Evolutionary conservation across 1,140 invertebrate genomes (phyloP).

Genomic region (Leptonema lineaticorne): DNA sequence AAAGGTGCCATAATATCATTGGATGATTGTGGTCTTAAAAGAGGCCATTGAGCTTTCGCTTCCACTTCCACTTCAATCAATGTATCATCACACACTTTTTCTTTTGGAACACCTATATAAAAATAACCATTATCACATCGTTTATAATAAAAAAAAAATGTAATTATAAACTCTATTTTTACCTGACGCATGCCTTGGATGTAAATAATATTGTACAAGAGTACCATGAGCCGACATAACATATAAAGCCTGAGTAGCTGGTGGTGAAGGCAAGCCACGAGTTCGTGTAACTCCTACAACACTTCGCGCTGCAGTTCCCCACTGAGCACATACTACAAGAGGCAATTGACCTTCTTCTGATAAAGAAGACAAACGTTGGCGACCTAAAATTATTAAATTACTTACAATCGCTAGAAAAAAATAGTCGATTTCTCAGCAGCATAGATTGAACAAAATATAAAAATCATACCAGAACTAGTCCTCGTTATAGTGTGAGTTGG

Average conservation of each 20-base stretch:
- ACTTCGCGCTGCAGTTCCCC: conserved; percentile 43
- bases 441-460: conserved; percentile 6
- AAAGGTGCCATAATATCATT: conserved; percentile 71
- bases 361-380: conserved; percentile 66
- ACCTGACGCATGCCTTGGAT: conserved; percentile 74
- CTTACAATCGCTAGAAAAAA: background rate
- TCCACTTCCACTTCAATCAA: conserved; percentile 84
- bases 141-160: background rate
- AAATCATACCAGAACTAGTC: conserved; percentile 49
- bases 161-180: conserved; percentile 33
- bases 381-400: conserved; percentile 46
- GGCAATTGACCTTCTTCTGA: conserved; percentile 67
- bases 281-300: conserved; percentile 29
- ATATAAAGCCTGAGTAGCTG: conserved; percentile 81
- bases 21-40: conserved; percentile 69
- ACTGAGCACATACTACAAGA: conserved; percentile 68
- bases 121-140: background rate
- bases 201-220: conserved; percentile 87
- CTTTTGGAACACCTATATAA: conserved; percentile 71
- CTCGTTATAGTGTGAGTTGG: conserved; percentile 58
- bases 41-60: conserved; percentile 85
- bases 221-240: conserved; percentile 86
- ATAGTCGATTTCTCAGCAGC: background rate
- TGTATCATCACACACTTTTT: conserved; percentile 89
- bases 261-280: conserved; percentile 44